Base-by-base conservation (phyloP, 2,888 invertebrate species). In the Polydrusus pterygomalis region DNA sequence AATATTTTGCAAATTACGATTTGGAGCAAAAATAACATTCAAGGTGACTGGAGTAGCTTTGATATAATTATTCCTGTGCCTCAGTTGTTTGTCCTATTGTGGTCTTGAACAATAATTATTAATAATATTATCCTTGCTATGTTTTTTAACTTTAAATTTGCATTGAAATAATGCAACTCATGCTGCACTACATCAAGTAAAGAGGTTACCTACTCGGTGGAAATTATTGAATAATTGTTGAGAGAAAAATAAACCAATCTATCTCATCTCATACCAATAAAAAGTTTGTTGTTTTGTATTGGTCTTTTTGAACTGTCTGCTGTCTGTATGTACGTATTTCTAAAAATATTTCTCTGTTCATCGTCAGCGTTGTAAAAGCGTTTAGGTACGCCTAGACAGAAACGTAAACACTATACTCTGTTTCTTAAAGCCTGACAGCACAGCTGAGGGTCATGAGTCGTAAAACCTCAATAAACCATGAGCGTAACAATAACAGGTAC, bases 21-120 rank as follows among this genome's bases (percentile, higher is more conserved):
- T 75, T 79, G 79, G 60, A 81, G 79, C 81, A 70, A 79, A 83
- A 83, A 83, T 83, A 82, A 81, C 80, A 51, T 79, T 79, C 82
- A 83, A 83, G 83, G 82, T 82, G 79, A 82, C 81, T 82, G 74
- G 43, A 70, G 25, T 25, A 25, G 62, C 70, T 73, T n/a, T 64
- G 73, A 77, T 77, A 73, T 71, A 72, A 76, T 72, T 72, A 77
- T 74, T 77, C 64, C 78, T 72, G 74, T 75, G 76, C 73, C 73
- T 77, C 64, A 72, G 68, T 71, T 68, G 75, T 71, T 75, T 75
- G 67, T 75, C 75, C 75, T 71, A 75, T 75, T 71, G 75, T 75
- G 75, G 75, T 71, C 75, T 75, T 75, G 75, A 56, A 75, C 65
- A 63, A 71, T 71, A 62, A 75, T 75, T 75, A 71, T 71, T 75